These are phyloP conservation scores for Huso huso DNA, from an alignment of 2,797 vertebrate genomes.

Conservation along the genomic window DNA sequence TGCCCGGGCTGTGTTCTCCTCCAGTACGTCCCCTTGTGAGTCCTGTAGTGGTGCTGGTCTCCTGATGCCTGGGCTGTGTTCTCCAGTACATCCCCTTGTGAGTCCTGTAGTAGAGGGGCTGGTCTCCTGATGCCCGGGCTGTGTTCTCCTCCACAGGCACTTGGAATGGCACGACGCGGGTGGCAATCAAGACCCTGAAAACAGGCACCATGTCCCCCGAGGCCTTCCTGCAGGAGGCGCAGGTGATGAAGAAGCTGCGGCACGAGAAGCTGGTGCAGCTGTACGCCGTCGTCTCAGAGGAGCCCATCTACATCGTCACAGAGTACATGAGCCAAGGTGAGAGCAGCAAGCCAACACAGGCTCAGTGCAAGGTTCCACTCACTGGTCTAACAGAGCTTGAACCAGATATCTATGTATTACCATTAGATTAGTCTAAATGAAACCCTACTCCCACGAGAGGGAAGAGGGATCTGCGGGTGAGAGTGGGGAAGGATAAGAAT, in stretches of 20 bases:
- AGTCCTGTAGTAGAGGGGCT: no score
- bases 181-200: conserved; percentile 95
- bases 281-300: conserved; percentile 92
- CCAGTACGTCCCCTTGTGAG: no score
- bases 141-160: conserved; percentile 60
- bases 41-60: no score
- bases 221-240: conserved; percentile 92
- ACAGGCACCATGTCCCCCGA: conserved; percentile 94
- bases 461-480: no score
- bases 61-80: no score
- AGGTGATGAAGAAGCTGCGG: conserved; percentile 97
- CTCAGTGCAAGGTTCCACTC: neutral
- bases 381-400: neutral
- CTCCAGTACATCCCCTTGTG: no score
- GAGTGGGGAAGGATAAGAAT: neutral
- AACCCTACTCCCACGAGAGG: no score
- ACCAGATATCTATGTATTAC: neutral
- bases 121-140: no score
- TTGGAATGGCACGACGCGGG: conserved; percentile 91
- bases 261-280: conserved; percentile 96
- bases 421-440: neutral
- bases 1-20: no score
- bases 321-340: conserved; percentile 96
- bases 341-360: conserved; percentile 17
- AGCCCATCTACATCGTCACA: conserved; percentile 95